Base-by-base conservation (phyloP, 2,797 vertebrate species). In the Miopithecus talapoin region DNA sequence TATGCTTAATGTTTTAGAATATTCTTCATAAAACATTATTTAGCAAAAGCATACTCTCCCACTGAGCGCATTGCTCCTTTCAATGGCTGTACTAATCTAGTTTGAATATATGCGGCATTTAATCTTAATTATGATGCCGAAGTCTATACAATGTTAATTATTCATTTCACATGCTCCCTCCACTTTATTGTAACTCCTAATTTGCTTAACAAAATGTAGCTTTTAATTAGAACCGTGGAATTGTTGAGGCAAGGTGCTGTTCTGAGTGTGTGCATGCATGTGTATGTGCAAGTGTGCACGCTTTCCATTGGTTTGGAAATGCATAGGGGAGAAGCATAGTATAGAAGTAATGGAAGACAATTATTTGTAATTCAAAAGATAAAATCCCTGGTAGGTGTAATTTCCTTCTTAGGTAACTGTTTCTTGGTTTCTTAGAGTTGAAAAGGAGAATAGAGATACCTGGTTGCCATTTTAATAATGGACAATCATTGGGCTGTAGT, bases 71-170 rank as follows among this genome's bases (percentile, higher is more conserved):
- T 98, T 97, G 94, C 97, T 98, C 97, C 97, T 98, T 98, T 98
- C 98, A 98, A 97, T 98, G 97, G 98, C 98, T 98, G 98, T 98
- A 97, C 98, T 99, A 99, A 99, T 99, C 98, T 98, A 98, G 93
- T 99, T 98, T 98, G 98, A 98, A 98, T 99, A 97, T 98, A 98
- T 98, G 98, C 93, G 72, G 98, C 97, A 98, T 98, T 99, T 99
- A 99, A 99, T 99, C 99, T 99, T 99, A 99, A 99, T 99, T 99
- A 99, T 97, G 98, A 99, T 98, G 97, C 98, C 89, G 96, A 98
- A 99, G 98, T 98, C 98, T 99, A 98, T 98, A 98, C 98, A 98
- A 97, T 79, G 98, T 98, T 99, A 99, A 99, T 99, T 99, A 99
- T 99, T 99, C 98, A 99, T 99, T 98, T 98, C 97, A 97, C 98